phyloP scores from a whole-genome alignment of 1,140 invertebrate species.

The Archegozetes longisetosus region DNA sequence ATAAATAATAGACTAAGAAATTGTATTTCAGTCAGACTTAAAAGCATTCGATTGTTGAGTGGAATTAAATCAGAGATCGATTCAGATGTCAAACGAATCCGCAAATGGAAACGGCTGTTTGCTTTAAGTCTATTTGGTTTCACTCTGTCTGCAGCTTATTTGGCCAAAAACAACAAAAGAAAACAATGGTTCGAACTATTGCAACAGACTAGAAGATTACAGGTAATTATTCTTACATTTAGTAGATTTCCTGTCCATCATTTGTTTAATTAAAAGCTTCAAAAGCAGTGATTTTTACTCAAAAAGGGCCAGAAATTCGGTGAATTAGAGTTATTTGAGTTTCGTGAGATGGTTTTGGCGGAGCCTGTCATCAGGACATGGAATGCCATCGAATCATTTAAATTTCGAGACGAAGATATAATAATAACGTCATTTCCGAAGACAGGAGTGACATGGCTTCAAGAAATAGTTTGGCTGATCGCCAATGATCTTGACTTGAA shows the following conservation, averaged over 20 bases:
- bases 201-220: not conserved
- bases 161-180: not conserved
- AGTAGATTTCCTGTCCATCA: not conserved
- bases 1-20: no score
- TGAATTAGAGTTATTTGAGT: slow-evolving; percentile 11
- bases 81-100: not conserved
- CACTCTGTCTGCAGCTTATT: not conserved
- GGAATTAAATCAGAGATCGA: not conserved
- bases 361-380: slow-evolving; percentile 12
- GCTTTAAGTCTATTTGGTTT: not conserved
- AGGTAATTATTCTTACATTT: not conserved
- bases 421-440: slow-evolving; percentile 20
- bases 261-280: not conserved
- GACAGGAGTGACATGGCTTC: slow-evolving; percentile 33
- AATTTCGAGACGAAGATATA: slow-evolving; percentile 17
- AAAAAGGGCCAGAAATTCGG: slow-evolving; percentile 11
- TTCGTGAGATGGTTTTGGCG: slow-evolving; percentile 11
- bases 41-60: no score
- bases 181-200: not conserved
- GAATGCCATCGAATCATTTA: slow-evolving; percentile 5
- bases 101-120: not conserved
- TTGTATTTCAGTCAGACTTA: no score
- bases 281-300: no score
- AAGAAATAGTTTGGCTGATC: slow-evolving; percentile 36
- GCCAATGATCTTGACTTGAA: slow-evolving; percentile 28